Base-by-base conservation (phyloP, 1,140 invertebrate species). In the Teleopsis dalmanni region DNA sequence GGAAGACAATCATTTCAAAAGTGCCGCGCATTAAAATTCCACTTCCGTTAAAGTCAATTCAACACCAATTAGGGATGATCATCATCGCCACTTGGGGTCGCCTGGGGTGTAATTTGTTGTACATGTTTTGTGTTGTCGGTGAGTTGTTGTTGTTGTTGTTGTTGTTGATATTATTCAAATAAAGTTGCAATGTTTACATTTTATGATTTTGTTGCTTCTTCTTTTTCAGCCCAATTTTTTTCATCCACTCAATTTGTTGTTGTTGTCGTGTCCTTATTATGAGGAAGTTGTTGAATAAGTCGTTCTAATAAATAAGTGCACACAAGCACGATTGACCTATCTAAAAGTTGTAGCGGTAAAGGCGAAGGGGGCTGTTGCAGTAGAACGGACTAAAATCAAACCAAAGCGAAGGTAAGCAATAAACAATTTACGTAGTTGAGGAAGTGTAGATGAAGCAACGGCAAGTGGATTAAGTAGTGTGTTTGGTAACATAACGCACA, bases 51-150 rank as follows among this genome's bases (percentile, higher is more conserved):
- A 63, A 61, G 55, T 65, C 54, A 56, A 62, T 65, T 65, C 62
- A 65, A 65, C 62, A 65, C 60, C 62, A 65, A 65, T 65, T 65
- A 65, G 62, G 62, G 60, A 60, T 62, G 62, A 62, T 60, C 54
- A 65, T 56, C 62, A 36, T 23, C 49, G 43, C 23, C 44, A 42
- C 37, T 36, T 47, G 48, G 47, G 45, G 55, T 48, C 53, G 53
- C 43, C 47, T 48, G 53, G 55, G 57, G 40, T 50, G 33, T 47
- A 36, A 44, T 52, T 48, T 37, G 26, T 41, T 48, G 29, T n/a
- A n/a, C n/a, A n/a, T n/a, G n/a, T 52, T 43, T 27, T 33, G 29
- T 35, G 10, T 23, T 11, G 13, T 36, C 31, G 34, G 18, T 45
- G 42, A 33, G 37, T 50, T 37, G 47, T 48, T 22, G 33, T 46